Evolutionary conservation across 1,140 invertebrate species (phyloP).

Genomic region (Orius laevigatus): DNA sequence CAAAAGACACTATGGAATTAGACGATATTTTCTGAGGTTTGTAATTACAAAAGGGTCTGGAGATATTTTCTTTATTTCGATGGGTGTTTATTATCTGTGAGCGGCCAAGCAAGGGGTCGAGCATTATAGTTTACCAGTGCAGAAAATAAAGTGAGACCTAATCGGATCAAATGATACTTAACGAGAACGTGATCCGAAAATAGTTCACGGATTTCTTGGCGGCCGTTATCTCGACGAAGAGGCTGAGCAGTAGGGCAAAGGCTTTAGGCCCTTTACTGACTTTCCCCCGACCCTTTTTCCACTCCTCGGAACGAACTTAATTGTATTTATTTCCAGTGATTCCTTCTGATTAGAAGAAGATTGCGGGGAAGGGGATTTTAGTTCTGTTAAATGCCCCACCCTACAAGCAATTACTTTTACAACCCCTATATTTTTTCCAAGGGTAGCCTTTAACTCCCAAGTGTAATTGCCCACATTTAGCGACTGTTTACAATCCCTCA

Average conservation of each 20-base stretch:
- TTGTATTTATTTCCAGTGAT: slow-evolving; percentile 9
- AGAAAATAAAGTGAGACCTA: slow-evolving; percentile 3
- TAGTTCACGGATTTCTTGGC: slow-evolving; percentile 5
- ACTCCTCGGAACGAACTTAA: not conserved
- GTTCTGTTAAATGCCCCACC: not conserved
- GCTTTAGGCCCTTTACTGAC: not conserved
- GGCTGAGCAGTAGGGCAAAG: not conserved
- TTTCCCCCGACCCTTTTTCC: slow-evolving; percentile 1
- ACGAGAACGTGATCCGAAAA: slow-evolving; percentile 8
- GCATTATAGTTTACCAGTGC: slow-evolving; percentile 8
- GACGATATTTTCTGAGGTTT: no score
- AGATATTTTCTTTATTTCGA: no score
- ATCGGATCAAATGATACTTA: slow-evolving; percentile 9
- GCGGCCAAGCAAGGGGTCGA: not conserved
- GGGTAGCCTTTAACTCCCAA: not conserved
- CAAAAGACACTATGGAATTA: no score
- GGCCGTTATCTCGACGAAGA: not conserved
- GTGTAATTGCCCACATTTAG: not conserved
- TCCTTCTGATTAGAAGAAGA: slow-evolving; percentile 2
- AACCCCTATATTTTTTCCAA: not conserved
- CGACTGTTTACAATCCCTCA: not conserved
- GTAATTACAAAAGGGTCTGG: no score
- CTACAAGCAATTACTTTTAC: slow-evolving; percentile 4
- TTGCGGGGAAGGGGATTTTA: not conserved
- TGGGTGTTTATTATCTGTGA: slow-evolving; percentile 1